Evolutionary conservation across 2,888 invertebrate genomes (phyloP).

Genomic region (Rotaria sp.): DNA sequence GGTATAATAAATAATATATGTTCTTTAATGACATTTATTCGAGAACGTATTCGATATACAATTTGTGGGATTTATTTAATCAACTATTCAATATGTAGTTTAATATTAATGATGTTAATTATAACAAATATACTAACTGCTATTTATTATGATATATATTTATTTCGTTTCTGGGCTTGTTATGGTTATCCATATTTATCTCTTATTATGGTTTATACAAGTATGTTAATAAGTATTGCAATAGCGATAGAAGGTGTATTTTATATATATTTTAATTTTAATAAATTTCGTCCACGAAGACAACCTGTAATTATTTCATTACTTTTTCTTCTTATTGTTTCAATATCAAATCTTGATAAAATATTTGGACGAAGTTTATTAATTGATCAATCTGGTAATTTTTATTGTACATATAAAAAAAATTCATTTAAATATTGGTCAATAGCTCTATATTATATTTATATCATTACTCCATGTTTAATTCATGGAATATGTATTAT

Average conservation of each 20-base stretch:
- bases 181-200: not conserved
- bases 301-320: not conserved
- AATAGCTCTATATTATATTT: not conserved
- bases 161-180: not conserved
- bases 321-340: not conserved
- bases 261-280: not conserved
- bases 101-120: not conserved
- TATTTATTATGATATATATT: not conserved
- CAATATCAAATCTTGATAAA: conserved; percentile 7
- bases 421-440: not conserved
- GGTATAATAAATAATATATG: not conserved
- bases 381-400: not conserved
- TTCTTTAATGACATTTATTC: not conserved
- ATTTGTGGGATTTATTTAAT: not conserved
- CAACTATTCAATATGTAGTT: not conserved
- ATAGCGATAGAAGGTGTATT: not conserved
- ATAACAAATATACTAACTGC: not conserved
- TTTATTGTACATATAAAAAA: not conserved
- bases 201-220: not conserved
- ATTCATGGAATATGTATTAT: not conserved
- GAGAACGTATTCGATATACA: not conserved
- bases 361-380: not conserved
- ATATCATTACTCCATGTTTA: not conserved
- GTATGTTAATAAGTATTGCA: not conserved
- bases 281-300: not conserved